A percentile compares a stretch with the other conserved stretches of the same genome.
Evolutionary conservation across 2,888 invertebrate genomes (phyloP).

Genomic region (Didymodactylos carnosus): DNA sequence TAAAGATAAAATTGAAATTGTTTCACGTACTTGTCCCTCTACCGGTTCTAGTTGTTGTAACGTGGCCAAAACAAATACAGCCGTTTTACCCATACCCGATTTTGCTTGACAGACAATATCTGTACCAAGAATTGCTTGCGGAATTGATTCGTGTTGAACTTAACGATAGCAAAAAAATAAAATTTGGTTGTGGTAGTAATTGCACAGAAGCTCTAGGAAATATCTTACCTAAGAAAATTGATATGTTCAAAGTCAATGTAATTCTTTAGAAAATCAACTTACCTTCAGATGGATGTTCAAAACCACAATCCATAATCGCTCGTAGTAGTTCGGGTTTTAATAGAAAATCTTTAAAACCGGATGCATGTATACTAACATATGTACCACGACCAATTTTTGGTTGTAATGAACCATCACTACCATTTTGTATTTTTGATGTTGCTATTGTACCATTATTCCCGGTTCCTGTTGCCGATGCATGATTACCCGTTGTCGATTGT

Average conservation of each 20-base stretch:
- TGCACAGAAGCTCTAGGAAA: neutral
- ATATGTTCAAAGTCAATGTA: too few relatives aligned
- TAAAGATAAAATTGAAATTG: too few relatives aligned
- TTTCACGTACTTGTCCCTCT: conserved; percentile 50
- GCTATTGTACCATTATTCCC: neutral
- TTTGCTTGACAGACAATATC: conserved; percentile 98
- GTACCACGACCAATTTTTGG: conserved; percentile 20
- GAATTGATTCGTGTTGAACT: conserved; percentile 98
- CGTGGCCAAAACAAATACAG: conserved; percentile 94
- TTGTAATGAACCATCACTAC: neutral
- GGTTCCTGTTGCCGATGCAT: neutral
- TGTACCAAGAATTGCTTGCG: conserved; percentile 86
- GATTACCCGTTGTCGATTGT: neutral
- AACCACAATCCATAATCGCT: conserved; percentile 94
- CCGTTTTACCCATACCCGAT: conserved; percentile 99
- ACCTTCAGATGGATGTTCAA: conserved; percentile 87
- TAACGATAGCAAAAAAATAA: neutral
- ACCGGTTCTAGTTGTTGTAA: conserved; percentile 87
- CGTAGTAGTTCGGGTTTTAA: conserved; percentile 73
- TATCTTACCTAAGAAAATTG: too few relatives aligned
- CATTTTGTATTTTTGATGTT: neutral
- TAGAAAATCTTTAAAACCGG: conserved; percentile 90
- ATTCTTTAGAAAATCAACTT: too few relatives aligned
- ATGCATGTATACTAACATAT: conserved; percentile 84
- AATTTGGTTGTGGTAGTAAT: neutral